Evolutionary conservation across 2,888 invertebrate species (phyloP).

Genomic region (Biston stratarius): DNA sequence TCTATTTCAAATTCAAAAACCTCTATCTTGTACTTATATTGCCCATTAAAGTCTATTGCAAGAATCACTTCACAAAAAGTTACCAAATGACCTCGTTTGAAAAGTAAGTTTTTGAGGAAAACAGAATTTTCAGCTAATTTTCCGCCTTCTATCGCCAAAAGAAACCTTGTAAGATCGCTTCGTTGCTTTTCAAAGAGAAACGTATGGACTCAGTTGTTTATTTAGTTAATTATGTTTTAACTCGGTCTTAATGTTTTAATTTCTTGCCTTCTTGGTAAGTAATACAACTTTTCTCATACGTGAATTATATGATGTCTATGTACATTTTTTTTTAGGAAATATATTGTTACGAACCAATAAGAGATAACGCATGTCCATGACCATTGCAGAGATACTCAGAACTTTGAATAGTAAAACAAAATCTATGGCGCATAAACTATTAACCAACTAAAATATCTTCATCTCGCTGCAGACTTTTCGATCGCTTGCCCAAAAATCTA

Average conservation of each 20-base stretch:
- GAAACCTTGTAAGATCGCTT: slow-evolving; percentile 38
- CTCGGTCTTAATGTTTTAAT: slow-evolving; percentile 1
- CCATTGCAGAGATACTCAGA: no score
- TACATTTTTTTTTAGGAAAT: no score
- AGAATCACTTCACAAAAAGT: slow-evolving; percentile 4
- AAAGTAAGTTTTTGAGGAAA: slow-evolving; percentile 31
- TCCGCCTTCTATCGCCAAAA: slow-evolving; percentile 44
- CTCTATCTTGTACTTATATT: neutral
- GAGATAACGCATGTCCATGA: no score
- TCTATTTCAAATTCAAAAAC: neutral
- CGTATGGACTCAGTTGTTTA: slow-evolving; percentile 11
- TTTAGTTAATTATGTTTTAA: slow-evolving; percentile 15
- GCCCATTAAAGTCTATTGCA: neutral
- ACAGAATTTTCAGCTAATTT: slow-evolving; percentile 42
- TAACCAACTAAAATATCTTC: no score
- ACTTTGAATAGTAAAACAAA: no score
- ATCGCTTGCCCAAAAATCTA: no score
- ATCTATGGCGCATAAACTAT: no score
- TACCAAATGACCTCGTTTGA: slow-evolving; percentile 5
- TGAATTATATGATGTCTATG: no score
- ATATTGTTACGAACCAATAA: no score
- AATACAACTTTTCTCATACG: neutral
- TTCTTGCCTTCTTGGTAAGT: neutral
- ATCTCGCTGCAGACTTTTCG: no score
- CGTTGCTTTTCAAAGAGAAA: slow-evolving; percentile 43